Percentiles rank a stretch among this genome's conserved stretches.
phyloP scores from a whole-genome alignment of 2,113 vertebrate species.

The Caretta caretta region DNA sequence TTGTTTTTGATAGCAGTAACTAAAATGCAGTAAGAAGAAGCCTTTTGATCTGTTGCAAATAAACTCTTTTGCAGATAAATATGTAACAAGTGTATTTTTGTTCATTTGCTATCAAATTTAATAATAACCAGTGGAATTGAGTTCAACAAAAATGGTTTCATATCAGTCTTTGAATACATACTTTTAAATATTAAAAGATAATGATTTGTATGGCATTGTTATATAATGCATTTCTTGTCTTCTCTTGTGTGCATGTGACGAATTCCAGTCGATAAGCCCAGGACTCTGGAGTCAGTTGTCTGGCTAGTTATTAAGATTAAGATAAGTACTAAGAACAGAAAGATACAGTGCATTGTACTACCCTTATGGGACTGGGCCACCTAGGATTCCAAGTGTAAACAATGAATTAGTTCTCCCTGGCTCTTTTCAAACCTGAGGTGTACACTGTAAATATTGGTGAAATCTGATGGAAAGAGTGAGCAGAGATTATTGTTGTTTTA shows the following conservation, averaged over 20 bases:
- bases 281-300: slow-evolving; percentile 89
- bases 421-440: slow-evolving; percentile 71
- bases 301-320: slow-evolving; percentile 88
- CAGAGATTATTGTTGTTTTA: slow-evolving; percentile 56
- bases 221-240: slow-evolving; percentile 83
- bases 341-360: slow-evolving; percentile 80
- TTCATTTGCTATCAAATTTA: slow-evolving; percentile 78
- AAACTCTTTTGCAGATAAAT: slow-evolving; percentile 80
- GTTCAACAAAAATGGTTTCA: slow-evolving; percentile 75
- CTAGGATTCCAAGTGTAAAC: slow-evolving; percentile 79
- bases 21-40: slow-evolving; percentile 76
- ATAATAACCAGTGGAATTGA: slow-evolving; percentile 73
- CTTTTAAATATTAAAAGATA: slow-evolving; percentile 83
- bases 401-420: slow-evolving; percentile 78
- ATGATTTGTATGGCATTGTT: slow-evolving; percentile 76
- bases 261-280: slow-evolving; percentile 86
- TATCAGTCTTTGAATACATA: slow-evolving; percentile 79
- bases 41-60: slow-evolving; percentile 80
- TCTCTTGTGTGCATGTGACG: slow-evolving; percentile 80
- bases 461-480: slow-evolving; percentile 65
- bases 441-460: slow-evolving; percentile 75
- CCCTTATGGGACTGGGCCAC: slow-evolving; percentile 73
- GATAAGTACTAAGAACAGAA: slow-evolving; percentile 84
- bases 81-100: slow-evolving; percentile 77
- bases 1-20: slow-evolving; percentile 76